Conservation (phyloP, 2,797 vertebrate genomes). For the Lates japonicus region DNA sequence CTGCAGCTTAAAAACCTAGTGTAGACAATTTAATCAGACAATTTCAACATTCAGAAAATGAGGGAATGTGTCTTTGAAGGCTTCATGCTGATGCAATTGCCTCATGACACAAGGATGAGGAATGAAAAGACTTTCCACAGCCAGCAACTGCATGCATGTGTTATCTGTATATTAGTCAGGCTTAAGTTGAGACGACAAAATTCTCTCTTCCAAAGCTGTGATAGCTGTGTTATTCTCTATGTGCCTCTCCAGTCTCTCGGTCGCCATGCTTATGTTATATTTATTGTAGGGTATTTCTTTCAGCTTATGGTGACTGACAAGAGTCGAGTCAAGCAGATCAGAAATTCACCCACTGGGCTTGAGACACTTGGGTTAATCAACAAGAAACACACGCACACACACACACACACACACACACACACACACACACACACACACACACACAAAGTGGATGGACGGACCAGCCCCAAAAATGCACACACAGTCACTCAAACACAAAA, state of each 20-base stretch:
- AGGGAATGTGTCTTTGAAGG: slow-evolving; percentile 41
- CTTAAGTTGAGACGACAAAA: slow-evolving; percentile 72
- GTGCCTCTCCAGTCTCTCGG: slow-evolving; percentile 50
- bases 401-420: slow-evolving; percentile 6
- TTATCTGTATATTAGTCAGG: slow-evolving; percentile 71
- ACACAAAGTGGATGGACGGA: slow-evolving; percentile 3
- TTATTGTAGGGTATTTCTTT: slow-evolving; percentile 64
- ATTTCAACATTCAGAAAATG: slow-evolving; percentile 22
- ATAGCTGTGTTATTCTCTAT: slow-evolving; percentile 57
- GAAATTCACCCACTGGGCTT: slow-evolving; percentile 69
- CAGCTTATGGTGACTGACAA: slow-evolving; percentile 65
- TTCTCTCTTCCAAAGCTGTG: slow-evolving; percentile 56
- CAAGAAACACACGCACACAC: slow-evolving; percentile 16
- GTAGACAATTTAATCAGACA: slow-evolving; percentile 56
- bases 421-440: neutral
- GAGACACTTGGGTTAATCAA: slow-evolving; percentile 64
- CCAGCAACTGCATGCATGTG: slow-evolving; percentile 43
- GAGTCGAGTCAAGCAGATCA: slow-evolving; percentile 65
- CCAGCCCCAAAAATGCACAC: slow-evolving; percentile 1
- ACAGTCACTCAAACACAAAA: slow-evolving; percentile 17
- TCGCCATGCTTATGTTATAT: slow-evolving; percentile 62
- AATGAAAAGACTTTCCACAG: slow-evolving; percentile 49
- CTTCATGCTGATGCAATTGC: slow-evolving; percentile 33
- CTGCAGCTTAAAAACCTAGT: slow-evolving; percentile 39
- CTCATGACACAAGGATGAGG: slow-evolving; percentile 43